phyloP scores from a whole-genome alignment of 2,888 invertebrate species.

The Metellina segmentata region DNA sequence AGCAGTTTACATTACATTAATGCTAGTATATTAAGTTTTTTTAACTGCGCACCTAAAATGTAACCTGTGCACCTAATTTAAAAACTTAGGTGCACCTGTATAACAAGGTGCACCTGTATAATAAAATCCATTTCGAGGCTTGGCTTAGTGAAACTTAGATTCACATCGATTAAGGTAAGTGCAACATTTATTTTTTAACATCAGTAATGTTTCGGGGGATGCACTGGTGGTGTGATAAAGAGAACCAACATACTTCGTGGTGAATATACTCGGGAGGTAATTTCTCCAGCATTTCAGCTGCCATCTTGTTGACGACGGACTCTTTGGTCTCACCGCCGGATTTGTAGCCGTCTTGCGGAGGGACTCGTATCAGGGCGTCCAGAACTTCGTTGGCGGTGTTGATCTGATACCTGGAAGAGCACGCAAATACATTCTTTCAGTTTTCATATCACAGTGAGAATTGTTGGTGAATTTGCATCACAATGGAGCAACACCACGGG shows the following conservation, averaged over 20 bases:
- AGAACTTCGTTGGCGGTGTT: constrained; percentile 94
- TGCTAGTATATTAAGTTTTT: no score
- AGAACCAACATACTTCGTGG: constrained; percentile 85
- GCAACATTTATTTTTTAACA: background rate
- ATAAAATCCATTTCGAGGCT: no score
- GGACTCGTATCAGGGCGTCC: constrained; percentile 96
- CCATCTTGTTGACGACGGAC: constrained; percentile 93
- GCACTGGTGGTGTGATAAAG: background rate
- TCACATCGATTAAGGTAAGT: background rate
- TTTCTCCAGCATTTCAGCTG: constrained; percentile 95
- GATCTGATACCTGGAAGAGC: constrained; percentile 88
- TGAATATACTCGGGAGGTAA: constrained; percentile 92
- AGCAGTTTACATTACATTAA: no score
- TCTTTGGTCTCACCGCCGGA: constrained; percentile 96
- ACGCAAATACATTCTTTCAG: background rate
- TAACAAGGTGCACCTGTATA: no score
- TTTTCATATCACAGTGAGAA: no score
- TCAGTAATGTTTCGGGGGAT: background rate
- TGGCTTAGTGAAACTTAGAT: background rate
- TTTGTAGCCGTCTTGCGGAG: constrained; percentile 92
- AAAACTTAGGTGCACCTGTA: no score
- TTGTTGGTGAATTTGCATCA: no score
- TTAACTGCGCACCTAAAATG: no score
- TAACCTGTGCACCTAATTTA: no score
- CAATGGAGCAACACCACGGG: no score